Percentiles rank a stretch among this genome's conserved stretches.
phyloP scores from a whole-genome alignment of 2,888 invertebrate genomes.

The Rhopalosiphum nymphaeae region DNA sequence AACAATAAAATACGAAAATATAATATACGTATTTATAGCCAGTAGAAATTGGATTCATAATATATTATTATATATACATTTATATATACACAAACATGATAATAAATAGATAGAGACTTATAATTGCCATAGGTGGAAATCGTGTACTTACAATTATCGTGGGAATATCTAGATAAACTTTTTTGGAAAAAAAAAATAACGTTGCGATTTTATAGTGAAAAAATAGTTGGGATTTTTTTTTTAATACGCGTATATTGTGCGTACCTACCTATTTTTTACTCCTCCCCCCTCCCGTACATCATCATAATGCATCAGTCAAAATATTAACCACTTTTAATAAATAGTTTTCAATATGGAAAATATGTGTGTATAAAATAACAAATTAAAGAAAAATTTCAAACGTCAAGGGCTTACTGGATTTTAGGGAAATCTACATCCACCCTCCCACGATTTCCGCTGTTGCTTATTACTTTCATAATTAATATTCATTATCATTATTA shows the following conservation, averaged over 20 bases:
- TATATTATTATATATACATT: background rate
- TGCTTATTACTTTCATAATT: background rate
- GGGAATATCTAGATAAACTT: background rate
- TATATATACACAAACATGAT: too few species aligned
- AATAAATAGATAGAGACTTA: background rate
- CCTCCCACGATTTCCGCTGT: background rate
- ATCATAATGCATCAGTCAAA: background rate
- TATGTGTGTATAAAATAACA: background rate
- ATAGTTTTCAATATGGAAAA: background rate
- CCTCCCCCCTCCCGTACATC: too few species aligned
- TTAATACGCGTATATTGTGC: background rate
- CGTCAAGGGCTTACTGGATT: background rate
- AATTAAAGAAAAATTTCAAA: background rate
- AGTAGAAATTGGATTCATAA: background rate
- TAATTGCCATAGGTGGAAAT: background rate
- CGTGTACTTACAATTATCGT: background rate
- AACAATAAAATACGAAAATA: background rate
- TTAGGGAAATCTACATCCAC: background rate
- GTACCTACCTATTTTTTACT: background rate
- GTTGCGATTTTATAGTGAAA: background rate
- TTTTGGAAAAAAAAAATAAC: background rate
- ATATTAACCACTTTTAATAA: background rate
- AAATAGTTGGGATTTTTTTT: background rate
- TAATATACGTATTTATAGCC: slow-evolving; percentile 8
- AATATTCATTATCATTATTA: background rate